Percentiles rank a stretch among this genome's conserved stretches.
Evolutionary conservation across 2,888 invertebrate genomes (phyloP).

Genomic region (Suillia variegata): DNA sequence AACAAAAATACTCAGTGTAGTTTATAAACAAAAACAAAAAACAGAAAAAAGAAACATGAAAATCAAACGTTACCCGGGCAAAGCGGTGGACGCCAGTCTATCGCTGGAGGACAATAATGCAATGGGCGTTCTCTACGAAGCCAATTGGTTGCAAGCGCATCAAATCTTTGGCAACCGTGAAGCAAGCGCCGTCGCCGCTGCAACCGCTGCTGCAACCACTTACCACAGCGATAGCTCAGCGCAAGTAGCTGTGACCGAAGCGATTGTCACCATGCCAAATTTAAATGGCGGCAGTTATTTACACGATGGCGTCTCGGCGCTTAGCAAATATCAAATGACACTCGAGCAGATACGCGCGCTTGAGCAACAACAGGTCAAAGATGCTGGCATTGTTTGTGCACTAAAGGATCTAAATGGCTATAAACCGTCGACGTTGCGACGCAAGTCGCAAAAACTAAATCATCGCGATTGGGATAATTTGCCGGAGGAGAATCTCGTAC

Average conservation of each 20-base stretch:
- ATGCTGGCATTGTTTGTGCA: constrained; percentile 62
- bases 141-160: constrained; percentile 81
- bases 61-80: constrained; percentile 83
- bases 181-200: constrained; percentile 12
- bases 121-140: constrained; percentile 81
- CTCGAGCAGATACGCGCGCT: constrained; percentile 64
- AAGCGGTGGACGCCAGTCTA: constrained; percentile 73
- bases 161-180: constrained; percentile 31
- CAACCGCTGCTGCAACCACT: constrained; percentile 8
- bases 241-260: not conserved
- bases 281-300: constrained; percentile 42
- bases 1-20: too few species aligned
- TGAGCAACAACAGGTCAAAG: constrained; percentile 56
- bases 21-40: too few species aligned
- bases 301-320: constrained; percentile 53
- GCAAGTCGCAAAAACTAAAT: constrained; percentile 64
- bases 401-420: constrained; percentile 70
- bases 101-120: constrained; percentile 73
- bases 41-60: constrained; percentile 68
- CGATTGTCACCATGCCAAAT: constrained; percentile 27
- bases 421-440: constrained; percentile 66
- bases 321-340: constrained; percentile 70
- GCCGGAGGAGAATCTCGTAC: constrained; percentile 36
- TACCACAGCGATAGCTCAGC: not conserved
- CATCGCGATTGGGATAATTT: constrained; percentile 67